Base-by-base conservation (phyloP, 2,888 invertebrate species). In the Oxystoma pomonae region DNA sequence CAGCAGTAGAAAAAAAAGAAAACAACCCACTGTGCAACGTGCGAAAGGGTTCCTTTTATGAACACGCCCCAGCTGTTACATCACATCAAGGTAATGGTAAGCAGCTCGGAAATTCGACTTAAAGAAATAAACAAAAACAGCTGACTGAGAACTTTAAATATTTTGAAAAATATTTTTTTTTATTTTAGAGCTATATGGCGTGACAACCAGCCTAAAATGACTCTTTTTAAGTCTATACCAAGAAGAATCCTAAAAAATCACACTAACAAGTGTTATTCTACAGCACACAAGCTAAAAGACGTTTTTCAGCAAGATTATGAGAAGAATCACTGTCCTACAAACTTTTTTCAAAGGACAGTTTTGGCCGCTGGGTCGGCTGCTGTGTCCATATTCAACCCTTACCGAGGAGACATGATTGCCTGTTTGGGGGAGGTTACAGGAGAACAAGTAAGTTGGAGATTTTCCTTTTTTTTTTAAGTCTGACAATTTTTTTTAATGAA, bases 341-440 rank as follows among this genome's bases (percentile, higher is more conserved):
- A 83, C 65, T 67, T 78, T 57, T 85, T 96, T 70, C 98, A 99
- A 83, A 91, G 86, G 77, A 76, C 85, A 0, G 72, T 95, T 16
- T 83, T 99, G 50, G 84, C 90, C 16, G 82, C 88, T n/a, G 98
- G 98, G 7, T 93, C 97, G n/a, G 94, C 96, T 18, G 81, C 89
- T 20, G 84, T 93, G 60, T 88, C 96, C 0, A 81, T 98, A 55
- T 74, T 90, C 9, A 87, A 96, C 81, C 98, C 98, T 5, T 83
- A 83, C 63, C 83, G 92, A 66, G 91, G 87, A 17, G 97, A 98
- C 77, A 95, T 96, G 94, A 93, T 98, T 70, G 96, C 97, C 19
- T 92, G 94, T 69, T 84, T 97, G 70, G 96, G 96, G 0, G 98
- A 98, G 82, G 92, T 95, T 0, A 94, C 96, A 9, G 96, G 89